Percentiles rank a stretch among this genome's conserved stretches.
These are phyloP conservation scores for Halictus ligatus DNA, from an alignment of 2,888 invertebrate genomes.

Conservation along the genomic window DNA sequence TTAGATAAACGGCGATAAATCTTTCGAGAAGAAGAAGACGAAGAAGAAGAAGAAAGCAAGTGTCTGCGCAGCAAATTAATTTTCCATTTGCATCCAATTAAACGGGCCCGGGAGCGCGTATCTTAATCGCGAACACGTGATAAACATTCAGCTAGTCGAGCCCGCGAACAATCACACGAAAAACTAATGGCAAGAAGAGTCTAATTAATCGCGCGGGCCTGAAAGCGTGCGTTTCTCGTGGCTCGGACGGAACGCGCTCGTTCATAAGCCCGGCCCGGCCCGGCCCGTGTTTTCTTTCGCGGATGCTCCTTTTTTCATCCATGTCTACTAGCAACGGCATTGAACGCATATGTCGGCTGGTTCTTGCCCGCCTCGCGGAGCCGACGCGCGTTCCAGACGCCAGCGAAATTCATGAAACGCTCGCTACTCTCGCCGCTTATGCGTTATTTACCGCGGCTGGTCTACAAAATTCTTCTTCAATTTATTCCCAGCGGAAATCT, in stretches of 20 bases:
- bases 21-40: background rate
- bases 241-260: background rate
- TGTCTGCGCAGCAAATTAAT: background rate
- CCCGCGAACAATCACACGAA: background rate
- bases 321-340: conserved; percentile 6
- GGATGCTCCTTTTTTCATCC: conserved; percentile 46
- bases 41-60: background rate
- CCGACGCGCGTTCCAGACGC: background rate
- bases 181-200: background rate
- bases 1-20: background rate
- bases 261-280: conserved; percentile 1
- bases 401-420: background rate
- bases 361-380: conserved; percentile 28
- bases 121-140: background rate
- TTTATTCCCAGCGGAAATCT: background rate
- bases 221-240: background rate
- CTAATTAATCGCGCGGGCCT: background rate
- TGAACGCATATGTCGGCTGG: conserved; percentile 14
- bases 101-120: background rate
- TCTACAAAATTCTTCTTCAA: background rate
- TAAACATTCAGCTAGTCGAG: background rate
- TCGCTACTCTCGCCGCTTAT: background rate
- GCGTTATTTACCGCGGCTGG: background rate
- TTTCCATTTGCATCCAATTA: background rate
- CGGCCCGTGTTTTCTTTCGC: conserved; percentile 38